Base-by-base conservation (phyloP, 1,140 invertebrate genomes). In the Aphelenchoides avenae region DNA sequence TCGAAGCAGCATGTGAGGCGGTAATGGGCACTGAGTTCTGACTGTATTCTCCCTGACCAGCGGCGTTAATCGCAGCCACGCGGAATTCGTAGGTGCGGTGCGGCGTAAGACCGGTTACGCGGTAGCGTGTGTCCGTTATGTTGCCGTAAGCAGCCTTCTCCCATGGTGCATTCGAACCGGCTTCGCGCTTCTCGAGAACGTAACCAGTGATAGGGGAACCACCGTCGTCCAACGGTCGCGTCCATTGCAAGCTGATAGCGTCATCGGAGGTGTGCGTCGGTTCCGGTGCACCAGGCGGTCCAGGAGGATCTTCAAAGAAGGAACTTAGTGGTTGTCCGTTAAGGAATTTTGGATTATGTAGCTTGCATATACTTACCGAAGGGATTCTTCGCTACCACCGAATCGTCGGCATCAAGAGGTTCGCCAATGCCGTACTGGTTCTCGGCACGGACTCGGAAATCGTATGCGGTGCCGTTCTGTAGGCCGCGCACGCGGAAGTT, bases 21-120 rank as follows among this genome's bases (percentile, higher is more conserved):
- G 87, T 84, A 75, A 97, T 93, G 1, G 87, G 83, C 68, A 93
- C 91, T 7, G 90, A 92, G 55, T 86, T 86, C 52, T 88, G 86
- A 68, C 89, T 91, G 82, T 84, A 96, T 9, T 87, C 86, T 33
- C 92, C 91, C 78, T 90, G 88, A 0, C 91, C 92, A 27, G 91
- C 93, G 33, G 89, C 88, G 79, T 96, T 97, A 5, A 91, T 80
- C 24, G 91, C 93, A 5, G 89, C 86, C 0, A 96, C 92, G 52
- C 93, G 83, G 83, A 98, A 97, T 77, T 98, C 93, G 73, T 97
- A 97, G 74, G 93, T 88, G 50, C 90, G 87, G 76, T 94, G 91
- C 77, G 94, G 89, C 55, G 89, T 88, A 13, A 98, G 80, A 58
- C 87, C 89, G 41, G 85, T 86, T 11, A 93, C 87, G 67, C 85